Evolutionary conservation across 2,797 vertebrate species (phyloP).

Genomic region (Catharus ustulatus): DNA sequence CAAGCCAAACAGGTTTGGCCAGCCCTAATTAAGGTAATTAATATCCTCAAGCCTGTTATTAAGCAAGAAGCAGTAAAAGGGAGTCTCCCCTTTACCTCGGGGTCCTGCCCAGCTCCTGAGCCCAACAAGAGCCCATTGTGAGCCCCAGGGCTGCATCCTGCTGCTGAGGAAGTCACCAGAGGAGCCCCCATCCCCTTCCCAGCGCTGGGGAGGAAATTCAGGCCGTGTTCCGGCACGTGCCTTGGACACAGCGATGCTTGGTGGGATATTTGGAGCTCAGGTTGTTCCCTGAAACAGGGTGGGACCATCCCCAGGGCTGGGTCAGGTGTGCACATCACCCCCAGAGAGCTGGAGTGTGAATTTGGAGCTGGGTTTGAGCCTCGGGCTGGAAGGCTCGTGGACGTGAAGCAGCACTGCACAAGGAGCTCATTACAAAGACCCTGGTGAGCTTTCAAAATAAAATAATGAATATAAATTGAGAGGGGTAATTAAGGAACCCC

Average conservation of each 20-base stretch:
- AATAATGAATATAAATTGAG: background rate
- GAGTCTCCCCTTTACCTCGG: slow-evolving; percentile 47
- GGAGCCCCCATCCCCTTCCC: background rate
- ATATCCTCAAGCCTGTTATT: slow-evolving; percentile 72
- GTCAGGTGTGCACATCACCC: background rate
- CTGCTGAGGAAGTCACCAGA: background rate
- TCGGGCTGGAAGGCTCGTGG: background rate
- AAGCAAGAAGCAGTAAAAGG: slow-evolving; percentile 49
- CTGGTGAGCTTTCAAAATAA: background rate
- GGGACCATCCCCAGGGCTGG: background rate
- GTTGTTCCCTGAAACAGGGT: accelerated
- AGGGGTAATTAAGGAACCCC: background rate
- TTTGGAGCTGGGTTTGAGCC: background rate
- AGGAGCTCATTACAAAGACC: background rate
- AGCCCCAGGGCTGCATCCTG: background rate
- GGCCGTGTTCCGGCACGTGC: background rate
- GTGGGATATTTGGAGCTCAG: background rate
- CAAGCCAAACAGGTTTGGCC: slow-evolving; percentile 68
- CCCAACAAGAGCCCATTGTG: slow-evolving; percentile 60
- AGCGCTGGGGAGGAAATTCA: background rate
- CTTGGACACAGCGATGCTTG: accelerated
- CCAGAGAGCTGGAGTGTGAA: background rate
- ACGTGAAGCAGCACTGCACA: background rate
- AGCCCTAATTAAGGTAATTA: slow-evolving; percentile 68
- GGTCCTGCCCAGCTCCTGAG: background rate